phyloP scores from a whole-genome alignment of 2,888 invertebrate species.

The Periphyllus acericola region DNA sequence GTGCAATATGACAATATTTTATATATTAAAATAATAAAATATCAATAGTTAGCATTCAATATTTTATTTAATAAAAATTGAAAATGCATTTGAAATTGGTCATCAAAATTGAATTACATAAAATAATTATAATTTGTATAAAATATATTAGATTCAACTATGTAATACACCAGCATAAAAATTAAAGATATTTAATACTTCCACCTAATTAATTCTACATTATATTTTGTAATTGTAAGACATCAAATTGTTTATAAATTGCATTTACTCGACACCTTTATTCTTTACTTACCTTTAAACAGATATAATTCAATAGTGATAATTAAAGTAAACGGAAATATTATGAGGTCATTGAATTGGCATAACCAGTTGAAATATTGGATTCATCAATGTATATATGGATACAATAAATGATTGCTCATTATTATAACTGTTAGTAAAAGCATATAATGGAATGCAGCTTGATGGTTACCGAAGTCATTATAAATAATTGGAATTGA shows the following conservation, averaged over 20 bases:
- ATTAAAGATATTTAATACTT: too few species aligned
- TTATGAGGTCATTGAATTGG: neutral
- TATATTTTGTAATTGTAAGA: neutral
- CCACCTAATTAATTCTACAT: neutral
- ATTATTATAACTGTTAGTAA: neutral
- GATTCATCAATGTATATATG: neutral
- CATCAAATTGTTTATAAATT: neutral
- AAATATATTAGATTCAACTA: neutral
- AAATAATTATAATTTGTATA: neutral
- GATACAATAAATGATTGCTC: neutral
- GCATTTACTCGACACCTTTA: neutral
- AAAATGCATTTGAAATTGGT: too few species aligned
- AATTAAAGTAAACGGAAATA: neutral
- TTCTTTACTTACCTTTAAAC: conserved; percentile 19
- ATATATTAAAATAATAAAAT: too few species aligned
- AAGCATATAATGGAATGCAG: neutral
- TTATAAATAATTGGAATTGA: conserved; percentile 9
- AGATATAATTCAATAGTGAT: neutral
- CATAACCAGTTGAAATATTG: neutral
- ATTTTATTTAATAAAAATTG: too few species aligned
- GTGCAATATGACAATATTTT: too few species aligned
- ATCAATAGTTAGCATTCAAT: too few species aligned
- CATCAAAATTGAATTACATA: neutral
- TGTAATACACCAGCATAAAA: too few species aligned
- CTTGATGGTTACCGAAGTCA: neutral